phyloP scores from a whole-genome alignment of 2,113 vertebrate genomes.

The Ameiurus melas region DNA sequence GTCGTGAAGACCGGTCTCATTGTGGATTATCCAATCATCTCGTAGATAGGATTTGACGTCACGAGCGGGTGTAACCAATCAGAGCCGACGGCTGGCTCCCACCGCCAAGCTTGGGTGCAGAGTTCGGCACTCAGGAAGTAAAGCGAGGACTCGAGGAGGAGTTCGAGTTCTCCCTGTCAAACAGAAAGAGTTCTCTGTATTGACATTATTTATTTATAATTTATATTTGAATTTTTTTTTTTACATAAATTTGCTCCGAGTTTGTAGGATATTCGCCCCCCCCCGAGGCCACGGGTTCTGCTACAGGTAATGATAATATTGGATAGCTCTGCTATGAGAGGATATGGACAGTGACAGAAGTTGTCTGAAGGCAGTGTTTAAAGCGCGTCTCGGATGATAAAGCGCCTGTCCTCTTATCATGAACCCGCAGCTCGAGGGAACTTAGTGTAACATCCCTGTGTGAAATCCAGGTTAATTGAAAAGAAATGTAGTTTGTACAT shows the following conservation, averaged over 20 bases:
- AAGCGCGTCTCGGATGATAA: background rate
- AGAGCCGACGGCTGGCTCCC: slow-evolving; percentile 34
- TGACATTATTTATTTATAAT: background rate
- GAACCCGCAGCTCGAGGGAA: background rate
- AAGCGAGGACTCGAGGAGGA: slow-evolving; percentile 1
- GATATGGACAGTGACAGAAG: slow-evolving; percentile 1
- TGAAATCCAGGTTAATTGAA: no score
- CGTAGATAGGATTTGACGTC: slow-evolving; percentile 4
- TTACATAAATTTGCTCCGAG: background rate
- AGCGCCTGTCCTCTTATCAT: background rate
- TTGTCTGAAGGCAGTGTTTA: background rate
- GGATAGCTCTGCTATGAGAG: background rate
- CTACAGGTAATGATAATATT: background rate
- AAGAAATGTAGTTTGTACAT: background rate
- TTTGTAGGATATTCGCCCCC: background rate
- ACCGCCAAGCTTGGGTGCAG: slow-evolving; percentile 63
- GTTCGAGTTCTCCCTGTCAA: slow-evolving; percentile 17
- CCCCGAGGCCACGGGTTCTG: background rate
- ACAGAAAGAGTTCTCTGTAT: background rate
- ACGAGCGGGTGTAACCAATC: slow-evolving; percentile 53
- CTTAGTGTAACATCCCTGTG: background rate
- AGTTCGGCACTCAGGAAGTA: slow-evolving; percentile 58
- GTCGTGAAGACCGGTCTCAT: slow-evolving; percentile 27
- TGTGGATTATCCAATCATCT: slow-evolving; percentile 47
- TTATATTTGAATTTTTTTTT: background rate